Evolutionary conservation across 2,113 vertebrate species (phyloP), one percentile per base, ranked within the genome.

Genomic region (Haplochromis vanheusdeni): DNA sequence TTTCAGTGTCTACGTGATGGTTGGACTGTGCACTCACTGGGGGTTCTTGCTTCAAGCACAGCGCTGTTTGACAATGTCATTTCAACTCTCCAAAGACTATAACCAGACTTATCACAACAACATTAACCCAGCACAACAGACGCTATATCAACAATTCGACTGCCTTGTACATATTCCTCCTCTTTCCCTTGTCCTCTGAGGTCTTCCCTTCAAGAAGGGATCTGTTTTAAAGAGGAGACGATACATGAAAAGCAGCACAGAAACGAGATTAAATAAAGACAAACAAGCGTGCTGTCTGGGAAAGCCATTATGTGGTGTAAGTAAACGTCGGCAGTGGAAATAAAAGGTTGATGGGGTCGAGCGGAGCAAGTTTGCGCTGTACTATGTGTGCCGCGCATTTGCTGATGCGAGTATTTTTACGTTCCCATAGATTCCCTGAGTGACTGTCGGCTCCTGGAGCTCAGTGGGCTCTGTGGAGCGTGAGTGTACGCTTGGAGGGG

Each of bases 331-430:
- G 21, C 82, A 92, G 87, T 47, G 85, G 93, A 94, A 94, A 89
- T 86, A 85, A 49, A 93, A 89, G 86, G 85, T 31, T 81, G 88
- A 85, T 83, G 90, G 88, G 83, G 85, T 82, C 8, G 33, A 77
- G 17, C 1, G 16, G 79, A 89, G 85, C 13, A 51, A 33, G 84
- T 87, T 87, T 86, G 56, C 16, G 49, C 80, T 87, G 85, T 89
- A 88, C 87, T 89, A 3, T 86, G 79, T 89, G 89, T 80, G 75
- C 83, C 5, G 45, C 82, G 56, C 88, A 89, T 86, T 82, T 92
- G 92, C 94, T 95, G 93, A 95, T 94, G 91, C 73, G 87, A 89
- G 92, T 94, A 94, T 94, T 96, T 95, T 94, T 92, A 94, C 92
- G 89, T 95, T 94, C 90, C 84, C 87, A 82, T 86, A 91, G 91